These are phyloP conservation scores for Drosophila yooni DNA, from an alignment of 2,888 invertebrate genomes.

Conservation along the genomic window DNA sequence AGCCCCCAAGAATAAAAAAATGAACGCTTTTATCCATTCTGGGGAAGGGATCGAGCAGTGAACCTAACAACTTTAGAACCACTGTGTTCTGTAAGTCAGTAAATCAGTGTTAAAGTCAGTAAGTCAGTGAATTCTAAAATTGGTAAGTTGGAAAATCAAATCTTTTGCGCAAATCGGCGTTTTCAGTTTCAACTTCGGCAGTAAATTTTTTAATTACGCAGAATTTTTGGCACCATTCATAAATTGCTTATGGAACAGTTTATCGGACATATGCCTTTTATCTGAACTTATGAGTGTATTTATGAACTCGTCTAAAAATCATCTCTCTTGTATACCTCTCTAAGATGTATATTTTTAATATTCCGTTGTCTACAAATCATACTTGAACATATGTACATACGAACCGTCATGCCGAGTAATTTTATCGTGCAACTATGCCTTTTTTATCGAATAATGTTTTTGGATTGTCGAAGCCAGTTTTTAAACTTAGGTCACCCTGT, in stretches of 20 bases:
- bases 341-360: not conserved
- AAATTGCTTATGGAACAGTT: not conserved
- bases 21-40: not conserved
- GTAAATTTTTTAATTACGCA: not conserved
- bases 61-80: not conserved
- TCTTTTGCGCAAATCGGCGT: not conserved
- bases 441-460: slow-evolving; percentile 1
- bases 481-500: slow-evolving; percentile 41
- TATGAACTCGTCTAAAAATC: not conserved
- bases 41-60: not conserved
- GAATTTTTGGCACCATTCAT: not conserved
- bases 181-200: not conserved
- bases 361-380: not conserved
- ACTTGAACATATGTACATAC: too few species aligned
- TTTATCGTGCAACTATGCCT: slow-evolving; percentile 14
- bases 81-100: not conserved
- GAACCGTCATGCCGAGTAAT: not conserved
- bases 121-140: too few species aligned
- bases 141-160: not conserved
- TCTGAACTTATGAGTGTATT: not conserved
- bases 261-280: not conserved
- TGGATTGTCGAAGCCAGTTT: slow-evolving; percentile 13
- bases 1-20: not conserved
- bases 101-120: too few species aligned
- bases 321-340: not conserved